Evolutionary conservation across 1,140 invertebrate species (phyloP).

Genomic region (Nylanderia fulva): DNA sequence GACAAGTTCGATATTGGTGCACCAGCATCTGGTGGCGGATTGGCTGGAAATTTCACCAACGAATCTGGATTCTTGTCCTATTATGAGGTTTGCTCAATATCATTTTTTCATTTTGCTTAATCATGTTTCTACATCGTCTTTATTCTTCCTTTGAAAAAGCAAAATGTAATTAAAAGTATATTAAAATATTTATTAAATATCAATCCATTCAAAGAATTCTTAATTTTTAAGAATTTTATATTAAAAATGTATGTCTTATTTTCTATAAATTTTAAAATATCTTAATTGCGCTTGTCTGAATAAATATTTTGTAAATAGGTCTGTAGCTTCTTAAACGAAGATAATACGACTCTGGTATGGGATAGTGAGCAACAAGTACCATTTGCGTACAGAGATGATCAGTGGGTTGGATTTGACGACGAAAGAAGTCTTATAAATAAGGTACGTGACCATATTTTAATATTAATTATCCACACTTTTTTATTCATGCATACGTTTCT

Average conservation of each 20-base stretch:
- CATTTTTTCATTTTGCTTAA: not conserved
- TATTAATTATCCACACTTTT: not conserved
- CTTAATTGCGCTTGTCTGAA: not conserved
- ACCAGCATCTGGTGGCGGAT: conserved; percentile 94
- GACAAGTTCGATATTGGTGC: conserved; percentile 97
- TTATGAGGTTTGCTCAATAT: conserved; percentile 90
- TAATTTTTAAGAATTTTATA: not conserved
- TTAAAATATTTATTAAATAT: not conserved
- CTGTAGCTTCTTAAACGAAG: conserved; percentile 95
- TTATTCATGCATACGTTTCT: not conserved
- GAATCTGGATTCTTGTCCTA: conserved; percentile 97
- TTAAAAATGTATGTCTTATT: not conserved
- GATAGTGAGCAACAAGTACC: conserved; percentile 98
- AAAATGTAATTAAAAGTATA: not conserved
- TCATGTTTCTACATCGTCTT: not conserved
- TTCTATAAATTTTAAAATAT: not conserved
- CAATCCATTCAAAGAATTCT: not conserved
- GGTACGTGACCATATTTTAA: conserved; percentile 88
- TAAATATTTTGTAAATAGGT: conserved; percentile 85
- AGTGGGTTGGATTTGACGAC: conserved; percentile 99
- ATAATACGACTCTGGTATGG: conserved; percentile 97
- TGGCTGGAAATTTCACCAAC: conserved; percentile 93
- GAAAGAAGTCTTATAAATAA: conserved; percentile 96
- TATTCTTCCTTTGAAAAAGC: not conserved
- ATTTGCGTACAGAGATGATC: conserved; percentile 95